These are phyloP conservation scores for Tyrannus savana DNA, from an alignment of 2,113 vertebrate genomes.

Conservation along the genomic window DNA sequence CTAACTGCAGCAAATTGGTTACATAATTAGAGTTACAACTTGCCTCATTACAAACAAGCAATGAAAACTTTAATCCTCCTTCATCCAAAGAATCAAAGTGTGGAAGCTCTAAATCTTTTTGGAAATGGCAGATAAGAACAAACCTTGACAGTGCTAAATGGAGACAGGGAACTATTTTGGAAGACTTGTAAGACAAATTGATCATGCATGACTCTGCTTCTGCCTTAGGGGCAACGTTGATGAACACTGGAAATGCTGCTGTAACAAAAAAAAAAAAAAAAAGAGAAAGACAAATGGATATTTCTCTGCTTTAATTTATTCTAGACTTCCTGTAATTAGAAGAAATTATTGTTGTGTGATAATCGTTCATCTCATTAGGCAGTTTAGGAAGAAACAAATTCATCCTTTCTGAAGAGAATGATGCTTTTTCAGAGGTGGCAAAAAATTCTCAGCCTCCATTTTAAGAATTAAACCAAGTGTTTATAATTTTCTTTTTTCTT, in stretches of 20 bases:
- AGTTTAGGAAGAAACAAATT: conserved; percentile 22
- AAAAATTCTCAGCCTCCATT: not conserved
- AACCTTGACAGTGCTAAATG: conserved; percentile 46
- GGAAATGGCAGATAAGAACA: conserved; percentile 58
- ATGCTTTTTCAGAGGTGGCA: not conserved
- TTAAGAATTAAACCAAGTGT: not conserved
- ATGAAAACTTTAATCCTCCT: conserved; percentile 5
- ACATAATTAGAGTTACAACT: conserved; percentile 10
- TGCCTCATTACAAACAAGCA: conserved; percentile 35
- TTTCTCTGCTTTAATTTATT: conserved; percentile 40
- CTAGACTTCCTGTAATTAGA: conserved; percentile 36
- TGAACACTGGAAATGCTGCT: conserved; percentile 28
- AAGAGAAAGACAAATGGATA: not conserved
- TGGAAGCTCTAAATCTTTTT: conserved; percentile 47
- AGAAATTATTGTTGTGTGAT: conserved; percentile 42
- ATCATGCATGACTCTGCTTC: conserved; percentile 32
- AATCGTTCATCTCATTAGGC: conserved; percentile 23
- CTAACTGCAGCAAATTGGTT: conserved; percentile 13
- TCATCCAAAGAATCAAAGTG: conserved; percentile 47
- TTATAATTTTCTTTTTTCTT: not conserved
- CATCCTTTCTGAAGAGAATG: not conserved
- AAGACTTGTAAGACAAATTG: conserved; percentile 54
- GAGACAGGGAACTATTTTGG: conserved; percentile 29
- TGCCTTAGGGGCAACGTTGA: conserved; percentile 25
- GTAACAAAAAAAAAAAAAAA: not conserved